These are phyloP conservation scores for Hipparchia sbordonii DNA, from an alignment of 2,888 invertebrate genomes.

Conservation along the genomic window DNA sequence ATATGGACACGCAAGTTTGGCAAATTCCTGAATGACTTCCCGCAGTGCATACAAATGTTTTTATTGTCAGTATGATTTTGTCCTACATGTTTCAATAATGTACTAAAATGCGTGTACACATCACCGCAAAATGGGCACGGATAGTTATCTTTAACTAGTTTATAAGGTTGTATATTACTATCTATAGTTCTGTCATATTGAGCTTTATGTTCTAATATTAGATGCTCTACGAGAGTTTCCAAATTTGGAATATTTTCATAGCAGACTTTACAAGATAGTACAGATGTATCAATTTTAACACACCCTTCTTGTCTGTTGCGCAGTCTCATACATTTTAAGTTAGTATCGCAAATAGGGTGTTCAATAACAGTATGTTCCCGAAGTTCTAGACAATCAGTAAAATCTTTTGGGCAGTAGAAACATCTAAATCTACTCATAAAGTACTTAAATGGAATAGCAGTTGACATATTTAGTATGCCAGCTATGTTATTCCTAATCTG, in stretches of 20 bases:
- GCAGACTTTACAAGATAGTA: constrained; percentile 62
- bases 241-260: constrained; percentile 50
- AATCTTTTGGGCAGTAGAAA: constrained; percentile 69
- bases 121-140: constrained; percentile 60
- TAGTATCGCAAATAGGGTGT: constrained; percentile 64
- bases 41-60: constrained; percentile 63
- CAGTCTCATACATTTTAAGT: constrained; percentile 59
- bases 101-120: constrained; percentile 58
- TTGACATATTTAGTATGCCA: constrained; percentile 65
- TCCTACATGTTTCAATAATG: constrained; percentile 61
- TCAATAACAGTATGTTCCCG: constrained; percentile 59
- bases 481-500: constrained; percentile 60
- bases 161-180: constrained; percentile 55
- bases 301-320: constrained; percentile 58
- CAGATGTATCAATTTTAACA: constrained; percentile 64
- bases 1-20: constrained; percentile 62
- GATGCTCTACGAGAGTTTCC: constrained; percentile 53
- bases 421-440: constrained; percentile 66
- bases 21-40: constrained; percentile 58
- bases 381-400: constrained; percentile 57
- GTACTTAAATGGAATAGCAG: constrained; percentile 69
- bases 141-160: constrained; percentile 57
- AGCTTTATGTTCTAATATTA: constrained; percentile 54
- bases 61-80: constrained; percentile 59
- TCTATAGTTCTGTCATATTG: constrained; percentile 53